Base-by-base conservation (phyloP, 2,113 vertebrate species). In the Saccopteryx bilineata region DNA sequence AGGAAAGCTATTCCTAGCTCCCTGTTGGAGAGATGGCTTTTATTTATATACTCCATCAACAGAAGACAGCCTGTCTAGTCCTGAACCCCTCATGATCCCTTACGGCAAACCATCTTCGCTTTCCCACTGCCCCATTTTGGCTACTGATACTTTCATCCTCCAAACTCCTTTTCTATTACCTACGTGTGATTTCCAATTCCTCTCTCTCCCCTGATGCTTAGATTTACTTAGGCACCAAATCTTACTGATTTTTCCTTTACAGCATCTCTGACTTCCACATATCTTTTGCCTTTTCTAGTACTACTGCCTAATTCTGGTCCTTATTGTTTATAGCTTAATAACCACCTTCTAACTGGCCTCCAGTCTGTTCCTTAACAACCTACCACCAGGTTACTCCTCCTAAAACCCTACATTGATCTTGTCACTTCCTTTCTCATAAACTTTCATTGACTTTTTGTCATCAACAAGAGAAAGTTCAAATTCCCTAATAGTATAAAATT, bases 1-100 rank as follows among this genome's bases (percentile, higher is more conserved):
- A 14, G 63, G 56, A 92, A 89, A 65, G 76, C 94, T 95, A 87
- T 95, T 95, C 72, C 75, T 71, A 94, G 75, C 28, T 91, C 69
- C 65, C 71, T 66, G 69, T 75, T 80, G 93, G 66, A 75, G 83
- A 58, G 21, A 52, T 89, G 75, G 54, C 79, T 94, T 91, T 95
- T 92, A 54, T 91, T 89, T 96, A 78, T 79, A 58, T 52, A 50
- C 48, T 14, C 68, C 48, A 84, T 69, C 78, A 92, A 79, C 60
- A 76, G 19, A 80, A 94, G 69, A 89, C 86, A 93, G 21, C 46
- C 17, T 93, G 17, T 81, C 76, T 79, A 24, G 7, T 46, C 21
- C 3, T 66, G n/a, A 96, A 6, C 17, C n/a, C 69, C 63, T 69
- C 18, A 48, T 50, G 65, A 24, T 65, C 18, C 33, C 65, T 78